phyloP scores from a whole-genome alignment of 2,113 vertebrate genomes.

The Neolamprologus brichardi region DNA sequence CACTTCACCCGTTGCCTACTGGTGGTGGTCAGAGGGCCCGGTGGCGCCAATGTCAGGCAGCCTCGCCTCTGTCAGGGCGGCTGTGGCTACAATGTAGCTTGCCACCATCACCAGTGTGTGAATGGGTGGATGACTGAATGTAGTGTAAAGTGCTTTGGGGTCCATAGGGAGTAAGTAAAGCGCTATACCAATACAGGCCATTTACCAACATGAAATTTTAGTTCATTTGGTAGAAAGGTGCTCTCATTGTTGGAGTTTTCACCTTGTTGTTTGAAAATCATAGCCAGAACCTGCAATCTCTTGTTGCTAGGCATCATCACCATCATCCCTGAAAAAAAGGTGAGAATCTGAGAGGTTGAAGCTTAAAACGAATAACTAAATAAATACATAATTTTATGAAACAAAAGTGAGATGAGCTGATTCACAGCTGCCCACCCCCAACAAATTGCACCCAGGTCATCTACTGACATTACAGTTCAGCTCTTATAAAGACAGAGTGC shows the following conservation, averaged over 20 bases:
- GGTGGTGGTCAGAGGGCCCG: not conserved
- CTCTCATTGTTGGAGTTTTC: not conserved
- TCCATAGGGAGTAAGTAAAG: not conserved
- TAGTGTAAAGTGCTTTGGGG: not conserved
- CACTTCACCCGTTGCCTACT: not conserved
- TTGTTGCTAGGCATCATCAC: not conserved
- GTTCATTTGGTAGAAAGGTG: not conserved
- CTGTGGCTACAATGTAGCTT: not conserved
- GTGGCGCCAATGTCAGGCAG: not conserved
- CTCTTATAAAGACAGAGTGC: not conserved
- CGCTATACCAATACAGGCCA: not conserved
- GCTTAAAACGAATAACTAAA: not conserved
- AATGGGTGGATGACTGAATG: not conserved
- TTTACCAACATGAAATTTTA: not conserved
- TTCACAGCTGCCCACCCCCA: not conserved
- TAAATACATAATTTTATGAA: not conserved
- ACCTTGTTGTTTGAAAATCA: not conserved
- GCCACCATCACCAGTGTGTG: not conserved
- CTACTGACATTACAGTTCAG: not conserved
- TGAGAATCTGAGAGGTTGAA: not conserved
- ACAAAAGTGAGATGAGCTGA: not conserved
- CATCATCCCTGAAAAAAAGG: not conserved
- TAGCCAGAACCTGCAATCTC: not conserved
- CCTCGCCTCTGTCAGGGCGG: not conserved
- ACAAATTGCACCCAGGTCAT: not conserved